These are phyloP conservation scores for Lophotis ruficrista DNA, from an alignment of 2,113 vertebrate species.

Conservation along the genomic window DNA sequence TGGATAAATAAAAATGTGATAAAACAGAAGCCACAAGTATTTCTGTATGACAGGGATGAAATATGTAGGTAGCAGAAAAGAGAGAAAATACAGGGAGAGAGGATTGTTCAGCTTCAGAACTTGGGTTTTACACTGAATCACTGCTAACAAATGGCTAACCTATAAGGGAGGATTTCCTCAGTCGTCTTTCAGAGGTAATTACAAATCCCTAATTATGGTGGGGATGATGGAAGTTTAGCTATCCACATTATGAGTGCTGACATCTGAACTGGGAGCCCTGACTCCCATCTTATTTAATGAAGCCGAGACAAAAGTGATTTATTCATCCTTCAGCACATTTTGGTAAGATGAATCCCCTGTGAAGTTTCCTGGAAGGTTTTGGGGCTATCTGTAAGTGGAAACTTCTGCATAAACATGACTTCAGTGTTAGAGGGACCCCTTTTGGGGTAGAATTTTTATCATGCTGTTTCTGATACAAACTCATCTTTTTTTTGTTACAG, in stretches of 20 bases:
- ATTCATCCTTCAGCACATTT: background rate
- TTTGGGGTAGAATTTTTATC: background rate
- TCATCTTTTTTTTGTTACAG: background rate
- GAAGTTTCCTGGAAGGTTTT: background rate
- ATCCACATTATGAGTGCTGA: background rate
- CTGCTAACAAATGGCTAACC: background rate
- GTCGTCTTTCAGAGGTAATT: background rate
- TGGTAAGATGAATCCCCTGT: background rate
- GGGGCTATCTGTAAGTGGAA: background rate
- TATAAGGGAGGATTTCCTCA: background rate
- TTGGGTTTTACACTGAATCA: background rate
- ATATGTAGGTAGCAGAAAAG: background rate
- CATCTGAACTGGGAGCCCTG: background rate
- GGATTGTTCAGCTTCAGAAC: background rate
- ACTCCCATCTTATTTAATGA: background rate
- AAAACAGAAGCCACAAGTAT: background rate
- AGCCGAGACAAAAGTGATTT: background rate
- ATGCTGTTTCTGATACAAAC: background rate
- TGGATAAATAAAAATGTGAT: background rate
- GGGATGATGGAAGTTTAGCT: background rate
- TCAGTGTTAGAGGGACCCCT: background rate
- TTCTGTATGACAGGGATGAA: background rate
- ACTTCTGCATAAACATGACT: background rate
- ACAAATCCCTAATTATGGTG: rapidly evolving
- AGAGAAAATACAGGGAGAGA: background rate